Evolutionary conservation across 2,888 invertebrate genomes (phyloP).

Genomic region (Lochmaea capreae): DNA sequence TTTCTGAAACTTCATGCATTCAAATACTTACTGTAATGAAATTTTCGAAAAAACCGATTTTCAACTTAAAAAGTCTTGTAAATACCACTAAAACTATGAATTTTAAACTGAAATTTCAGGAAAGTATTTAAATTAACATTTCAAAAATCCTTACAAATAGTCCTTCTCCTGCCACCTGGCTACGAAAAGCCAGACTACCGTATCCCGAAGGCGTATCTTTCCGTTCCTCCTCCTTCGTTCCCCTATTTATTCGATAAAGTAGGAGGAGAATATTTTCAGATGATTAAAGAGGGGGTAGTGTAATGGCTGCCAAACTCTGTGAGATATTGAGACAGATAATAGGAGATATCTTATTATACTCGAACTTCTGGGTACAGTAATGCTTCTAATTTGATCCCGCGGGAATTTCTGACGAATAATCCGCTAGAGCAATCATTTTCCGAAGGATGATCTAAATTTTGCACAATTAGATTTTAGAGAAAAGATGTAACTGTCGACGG

Average conservation of each 20-base stretch:
- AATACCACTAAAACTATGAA: no score
- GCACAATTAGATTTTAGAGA: constrained; percentile 40
- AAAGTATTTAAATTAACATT: no score
- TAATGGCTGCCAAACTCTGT: constrained; percentile 64
- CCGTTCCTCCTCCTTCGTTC: constrained; percentile 45
- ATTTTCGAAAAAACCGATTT: no score
- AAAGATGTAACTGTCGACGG: constrained; percentile 24
- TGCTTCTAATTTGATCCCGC: constrained; percentile 65
- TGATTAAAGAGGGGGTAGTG: constrained; percentile 60
- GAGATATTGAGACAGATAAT: constrained; percentile 63
- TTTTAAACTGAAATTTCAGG: no score
- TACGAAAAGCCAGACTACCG: constrained; percentile 30
- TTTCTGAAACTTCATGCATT: no score
- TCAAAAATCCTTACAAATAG: constrained; percentile 15
- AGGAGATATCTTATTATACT: constrained; percentile 65
- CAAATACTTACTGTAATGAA: no score
- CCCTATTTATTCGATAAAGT: constrained; percentile 44
- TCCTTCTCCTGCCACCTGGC: constrained; percentile 45
- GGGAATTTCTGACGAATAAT: constrained; percentile 56
- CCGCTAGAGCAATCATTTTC: constrained; percentile 51
- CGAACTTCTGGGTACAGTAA: constrained; percentile 62
- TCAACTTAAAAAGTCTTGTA: no score
- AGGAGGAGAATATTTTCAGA: constrained; percentile 58
- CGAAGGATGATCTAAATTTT: constrained; percentile 45
- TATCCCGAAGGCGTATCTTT: constrained; percentile 42